phyloP scores from a whole-genome alignment of 2,113 vertebrate genomes.

The Sebastes schlegelii region DNA sequence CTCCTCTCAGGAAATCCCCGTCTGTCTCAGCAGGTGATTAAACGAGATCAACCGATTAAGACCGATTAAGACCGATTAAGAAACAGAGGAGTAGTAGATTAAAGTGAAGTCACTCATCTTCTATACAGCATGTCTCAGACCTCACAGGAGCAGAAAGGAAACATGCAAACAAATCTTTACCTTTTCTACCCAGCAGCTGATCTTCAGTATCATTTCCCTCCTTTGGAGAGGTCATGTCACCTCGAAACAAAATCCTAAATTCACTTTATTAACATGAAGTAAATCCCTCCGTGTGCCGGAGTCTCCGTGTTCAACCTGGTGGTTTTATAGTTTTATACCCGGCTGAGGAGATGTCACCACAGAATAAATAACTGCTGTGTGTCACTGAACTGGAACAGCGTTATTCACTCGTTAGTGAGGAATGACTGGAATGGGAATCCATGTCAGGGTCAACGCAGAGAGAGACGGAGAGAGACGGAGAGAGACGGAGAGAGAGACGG shows the following conservation, averaged over 20 bases:
- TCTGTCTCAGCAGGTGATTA: constrained; percentile 9
- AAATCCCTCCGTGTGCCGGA: neutral
- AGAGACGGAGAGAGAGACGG: no score
- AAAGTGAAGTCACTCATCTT: neutral
- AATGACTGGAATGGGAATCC: constrained; percentile 35
- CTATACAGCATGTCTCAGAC: no score
- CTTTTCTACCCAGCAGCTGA: neutral
- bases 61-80: constrained; percentile 35
- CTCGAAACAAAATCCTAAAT: no score
- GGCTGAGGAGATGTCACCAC: constrained; percentile 16
- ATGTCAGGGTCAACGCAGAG: constrained; percentile 12
- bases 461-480: neutral
- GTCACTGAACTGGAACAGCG: constrained; percentile 36
- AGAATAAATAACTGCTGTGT: constrained; percentile 42
- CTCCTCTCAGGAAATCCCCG: constrained; percentile 8
- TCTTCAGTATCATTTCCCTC: neutral
- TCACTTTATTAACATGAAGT: neutral
- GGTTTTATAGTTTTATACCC: constrained; percentile 21
- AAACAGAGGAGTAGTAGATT: neutral
- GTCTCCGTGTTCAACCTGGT: neutral
- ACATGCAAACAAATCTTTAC: neutral
- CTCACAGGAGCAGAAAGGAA: neutral
- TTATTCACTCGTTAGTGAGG: constrained; percentile 50
- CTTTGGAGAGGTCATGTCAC: neutral
- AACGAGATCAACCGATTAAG: constrained; percentile 43